phyloP scores from a whole-genome alignment of 2,888 invertebrate genomes.

The Mayetiola destructor region DNA sequence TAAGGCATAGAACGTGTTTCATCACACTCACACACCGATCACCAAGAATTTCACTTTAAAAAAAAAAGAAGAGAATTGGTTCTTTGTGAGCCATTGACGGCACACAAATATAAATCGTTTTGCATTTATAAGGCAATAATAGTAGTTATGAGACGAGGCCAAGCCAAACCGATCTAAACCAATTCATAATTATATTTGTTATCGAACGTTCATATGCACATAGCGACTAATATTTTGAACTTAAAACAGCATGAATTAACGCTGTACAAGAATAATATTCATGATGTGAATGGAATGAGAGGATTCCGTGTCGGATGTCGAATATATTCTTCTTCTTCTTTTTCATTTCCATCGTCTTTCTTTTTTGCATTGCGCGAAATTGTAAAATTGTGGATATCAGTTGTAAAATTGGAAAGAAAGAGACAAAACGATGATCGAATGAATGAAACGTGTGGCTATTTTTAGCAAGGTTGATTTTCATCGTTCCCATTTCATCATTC shows the following conservation, averaged over 20 bases:
- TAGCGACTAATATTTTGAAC: too few species aligned
- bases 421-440: too few species aligned
- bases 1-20: conserved; percentile 3
- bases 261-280: too few species aligned
- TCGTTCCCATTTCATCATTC: too few species aligned
- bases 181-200: conserved; percentile 3
- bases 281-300: too few species aligned
- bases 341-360: not conserved
- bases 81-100: not conserved
- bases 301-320: not conserved
- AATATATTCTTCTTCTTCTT: not conserved
- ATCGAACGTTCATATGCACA: not conserved
- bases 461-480: too few species aligned
- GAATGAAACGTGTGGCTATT: too few species aligned
- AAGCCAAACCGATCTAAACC: too few species aligned
- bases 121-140: conserved; percentile 10
- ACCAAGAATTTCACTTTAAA: conserved; percentile 7
- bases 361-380: not conserved
- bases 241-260: not conserved
- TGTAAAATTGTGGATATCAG: not conserved
- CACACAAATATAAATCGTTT: not conserved
- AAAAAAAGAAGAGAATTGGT: not conserved
- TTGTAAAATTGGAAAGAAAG: too few species aligned
- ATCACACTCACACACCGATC: too few species aligned
- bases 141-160: too few species aligned